Base-by-base conservation (phyloP, 1,140 invertebrate species). In the Halotydeus destructor region DNA sequence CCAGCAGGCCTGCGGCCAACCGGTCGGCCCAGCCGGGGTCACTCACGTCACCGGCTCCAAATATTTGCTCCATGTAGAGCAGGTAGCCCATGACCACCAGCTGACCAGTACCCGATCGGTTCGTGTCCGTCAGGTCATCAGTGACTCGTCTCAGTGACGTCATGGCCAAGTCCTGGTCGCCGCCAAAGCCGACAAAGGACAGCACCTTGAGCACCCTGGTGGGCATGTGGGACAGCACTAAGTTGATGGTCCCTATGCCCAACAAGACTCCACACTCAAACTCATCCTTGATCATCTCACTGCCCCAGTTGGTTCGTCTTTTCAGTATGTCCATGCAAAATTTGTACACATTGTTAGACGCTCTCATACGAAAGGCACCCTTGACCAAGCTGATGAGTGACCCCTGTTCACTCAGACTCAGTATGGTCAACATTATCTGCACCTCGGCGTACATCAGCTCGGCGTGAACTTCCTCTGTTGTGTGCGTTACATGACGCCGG, bases 401-500 rank as follows among this genome's bases (percentile, higher is more conserved):
- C 58, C 96, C 88, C 56, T 94, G 86, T 54, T 91, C 83, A 52
- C 93, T 73, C 57, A 94, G 86, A 9, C 79, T 83, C 31, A 97
- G 66, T 54, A 91, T 69, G 1, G 89, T 79, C 53, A 81, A 75
- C 19, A 91, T 63, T 23, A 96, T 61, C 9, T 91, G 64, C 28
- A 77, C 75, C 60, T 97, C 89, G 12, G 88, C 86, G 61, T 86
- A 84, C 55, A 83, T 86, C 21, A 96, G 59, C 58, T 97, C 88
- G 2, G 89, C 89, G 65, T 96, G 89, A 16, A 86, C 73, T 65
- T 96, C 81, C 57, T 77, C 69, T 79, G n/a, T 9, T 16, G 23
- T 22, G 12, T 9, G 12, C 6, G 21, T n/a, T n/a, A n/a, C n/a
- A n/a, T n/a, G n/a, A n/a, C n/a, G n/a, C n/a, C n/a, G n/a, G n/a